A percentile compares a stretch with the other conserved stretches of the same genome.
Conservation (phyloP, 1,140 invertebrate species). For the Apis mellifera region Amel_HAv3.1 CM009942.2:8950501-8951000, state of each 20-base stretch:
- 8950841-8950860: conserved; percentile 7
- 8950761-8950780: conserved; percentile 5
- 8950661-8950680: neutral
- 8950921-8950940: too few species aligned
- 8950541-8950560: too few species aligned
- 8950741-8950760: conserved; percentile 3
- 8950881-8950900: neutral
- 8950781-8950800: conserved; percentile 13
- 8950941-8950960: neutral
- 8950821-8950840: neutral
- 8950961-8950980: neutral
- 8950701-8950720: neutral
- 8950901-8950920: too few species aligned
- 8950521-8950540: too few species aligned
- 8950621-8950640: neutral
- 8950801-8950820: conserved; percentile 20
- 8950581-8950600: too few species aligned
- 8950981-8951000: neutral
- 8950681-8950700: neutral
- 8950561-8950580: too few species aligned
- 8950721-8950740: neutral
- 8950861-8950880: conserved; percentile 4
- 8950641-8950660: neutral
- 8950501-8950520: too few species aligned
- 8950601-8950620: neutral